These are phyloP conservation scores for Nephotettix cincticeps DNA, from an alignment of 1,140 invertebrate species.

Conservation along the genomic window DNA sequence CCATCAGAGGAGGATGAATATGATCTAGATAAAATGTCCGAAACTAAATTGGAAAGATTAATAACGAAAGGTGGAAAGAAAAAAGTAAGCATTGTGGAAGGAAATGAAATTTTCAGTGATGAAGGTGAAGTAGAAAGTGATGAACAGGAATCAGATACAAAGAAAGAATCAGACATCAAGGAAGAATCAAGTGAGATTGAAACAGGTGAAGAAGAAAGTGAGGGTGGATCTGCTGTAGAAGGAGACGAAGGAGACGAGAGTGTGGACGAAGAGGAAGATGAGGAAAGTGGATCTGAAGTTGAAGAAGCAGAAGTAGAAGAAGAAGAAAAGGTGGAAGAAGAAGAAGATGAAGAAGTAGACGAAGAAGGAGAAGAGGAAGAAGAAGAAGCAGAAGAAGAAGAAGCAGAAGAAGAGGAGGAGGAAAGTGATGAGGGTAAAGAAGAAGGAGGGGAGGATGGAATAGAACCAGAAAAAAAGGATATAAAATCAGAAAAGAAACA, in stretches of 20 bases:
- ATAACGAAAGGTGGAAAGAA: not conserved
- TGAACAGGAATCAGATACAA: not conserved
- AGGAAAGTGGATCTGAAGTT: not conserved
- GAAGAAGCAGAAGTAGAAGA: not conserved
- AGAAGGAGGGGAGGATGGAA: not conserved
- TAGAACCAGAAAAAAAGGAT: not conserved
- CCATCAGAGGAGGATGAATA: not conserved
- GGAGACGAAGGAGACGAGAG: not conserved
- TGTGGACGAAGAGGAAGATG: not conserved
- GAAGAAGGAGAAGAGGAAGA: not conserved
- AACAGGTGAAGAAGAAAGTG: not conserved
- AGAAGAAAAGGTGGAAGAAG: not conserved
- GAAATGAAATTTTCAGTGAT: not conserved
- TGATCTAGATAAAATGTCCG: not conserved
- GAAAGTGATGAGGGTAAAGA: not conserved
- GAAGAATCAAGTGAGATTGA: not conserved
- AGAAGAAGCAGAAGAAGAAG: not conserved
- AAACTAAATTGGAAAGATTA: not conserved
- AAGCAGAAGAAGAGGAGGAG: slow-evolving; percentile 5
- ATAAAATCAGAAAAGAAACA: not conserved
- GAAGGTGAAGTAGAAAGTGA: not conserved
- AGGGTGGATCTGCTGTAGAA: not conserved
- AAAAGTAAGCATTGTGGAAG: not conserved
- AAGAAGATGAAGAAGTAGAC: not conserved
- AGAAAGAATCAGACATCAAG: not conserved